A percentile compares a stretch with the other conserved stretches of the same genome.
Conservation (phyloP, 2,888 invertebrate genomes). For the Microdon myrmicae region DNA sequence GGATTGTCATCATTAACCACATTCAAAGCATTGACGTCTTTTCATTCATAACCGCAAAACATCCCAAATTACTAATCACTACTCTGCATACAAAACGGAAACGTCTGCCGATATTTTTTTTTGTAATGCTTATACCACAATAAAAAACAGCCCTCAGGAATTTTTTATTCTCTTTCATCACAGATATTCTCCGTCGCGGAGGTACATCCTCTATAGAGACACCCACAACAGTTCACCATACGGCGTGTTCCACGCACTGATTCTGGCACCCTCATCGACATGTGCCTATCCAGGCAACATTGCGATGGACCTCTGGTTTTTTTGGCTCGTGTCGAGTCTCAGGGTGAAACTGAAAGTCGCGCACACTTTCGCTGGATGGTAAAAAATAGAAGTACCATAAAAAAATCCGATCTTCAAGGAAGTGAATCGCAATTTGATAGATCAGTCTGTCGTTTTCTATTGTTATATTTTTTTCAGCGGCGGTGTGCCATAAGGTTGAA, state of each 20-base stretch:
- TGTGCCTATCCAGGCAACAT: constrained; percentile 26
- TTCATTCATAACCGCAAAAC: too few relatives aligned
- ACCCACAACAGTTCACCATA: constrained; percentile 39
- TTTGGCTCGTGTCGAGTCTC: constrained; percentile 2
- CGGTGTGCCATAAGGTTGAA: constrained; percentile 39
- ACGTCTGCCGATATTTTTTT: constrained; percentile 28
- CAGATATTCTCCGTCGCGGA: not conserved
- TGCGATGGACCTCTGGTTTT: constrained; percentile 5
- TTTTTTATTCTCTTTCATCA: constrained; percentile 16
- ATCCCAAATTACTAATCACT: too few relatives aligned
- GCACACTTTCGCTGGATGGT: constrained; percentile 33
- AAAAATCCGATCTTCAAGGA: constrained; percentile 27
- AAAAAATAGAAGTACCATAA: constrained; percentile 4
- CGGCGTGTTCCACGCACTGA: constrained; percentile 22
- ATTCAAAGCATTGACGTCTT: too few relatives aligned
- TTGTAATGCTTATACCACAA: constrained; percentile 1
- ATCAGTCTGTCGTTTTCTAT: constrained; percentile 23
- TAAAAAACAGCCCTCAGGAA: constrained; percentile 12
- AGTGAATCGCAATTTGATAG: constrained; percentile 32
- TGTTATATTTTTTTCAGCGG: not conserved
- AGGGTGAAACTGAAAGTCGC: constrained; percentile 39
- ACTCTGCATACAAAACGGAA: too few relatives aligned
- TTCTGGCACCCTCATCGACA: constrained; percentile 41
- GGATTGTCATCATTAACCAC: too few relatives aligned
- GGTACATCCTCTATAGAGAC: constrained; percentile 23